Evolutionary conservation across 2,113 vertebrate species (phyloP).

Genomic region (Accipiter virgatus): DNA sequence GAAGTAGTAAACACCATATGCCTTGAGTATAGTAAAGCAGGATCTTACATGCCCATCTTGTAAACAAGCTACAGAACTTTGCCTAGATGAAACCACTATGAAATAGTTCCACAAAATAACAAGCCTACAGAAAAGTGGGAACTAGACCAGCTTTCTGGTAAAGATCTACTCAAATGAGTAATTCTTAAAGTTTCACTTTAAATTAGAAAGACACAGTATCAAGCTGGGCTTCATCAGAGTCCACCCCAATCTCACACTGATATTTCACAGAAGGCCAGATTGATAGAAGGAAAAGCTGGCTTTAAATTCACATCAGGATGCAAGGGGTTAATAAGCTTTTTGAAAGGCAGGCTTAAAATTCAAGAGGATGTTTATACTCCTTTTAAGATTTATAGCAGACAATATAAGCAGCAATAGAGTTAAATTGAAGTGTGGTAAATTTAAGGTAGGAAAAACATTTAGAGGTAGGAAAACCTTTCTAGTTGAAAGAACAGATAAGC

Average conservation of each 20-base stretch:
- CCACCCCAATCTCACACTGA: accelerated
- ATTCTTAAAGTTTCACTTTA: not conserved
- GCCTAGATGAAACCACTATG: not conserved
- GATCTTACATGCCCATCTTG: not conserved
- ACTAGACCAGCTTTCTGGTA: not conserved
- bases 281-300: not conserved
- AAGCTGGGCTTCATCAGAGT: not conserved
- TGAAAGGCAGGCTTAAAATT: not conserved
- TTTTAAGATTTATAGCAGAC: not conserved
- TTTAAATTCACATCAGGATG: not conserved
- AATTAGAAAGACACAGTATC: not conserved
- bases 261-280: not conserved
- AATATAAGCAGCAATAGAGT: not conserved
- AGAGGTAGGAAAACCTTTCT: not conserved
- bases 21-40: not conserved
- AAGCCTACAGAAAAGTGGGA: not conserved
- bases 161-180: not conserved
- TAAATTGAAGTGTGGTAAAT: not conserved
- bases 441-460: not conserved
- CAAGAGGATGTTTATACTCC: not conserved
- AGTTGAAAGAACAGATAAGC: not conserved
- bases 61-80: not conserved
- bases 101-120: not conserved
- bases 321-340: not conserved
- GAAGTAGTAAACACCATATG: not conserved